Conservation (phyloP, 2,113 vertebrate genomes). For the Phalacrocorax aristotelis region DNA sequence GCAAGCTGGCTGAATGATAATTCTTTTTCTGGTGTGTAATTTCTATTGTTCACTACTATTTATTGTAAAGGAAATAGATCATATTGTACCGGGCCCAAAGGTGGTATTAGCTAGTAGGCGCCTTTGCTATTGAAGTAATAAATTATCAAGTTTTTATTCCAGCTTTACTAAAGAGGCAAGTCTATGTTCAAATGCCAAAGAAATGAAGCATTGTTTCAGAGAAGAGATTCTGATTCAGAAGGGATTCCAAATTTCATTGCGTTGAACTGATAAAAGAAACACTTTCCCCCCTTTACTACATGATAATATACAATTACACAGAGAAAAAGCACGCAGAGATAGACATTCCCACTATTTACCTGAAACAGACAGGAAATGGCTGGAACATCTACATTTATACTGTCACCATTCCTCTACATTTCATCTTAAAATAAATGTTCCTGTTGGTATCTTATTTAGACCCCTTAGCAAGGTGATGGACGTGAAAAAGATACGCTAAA, state of each 20-base stretch:
- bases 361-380: neutral
- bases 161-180: neutral
- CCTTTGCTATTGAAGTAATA: conserved; percentile 36
- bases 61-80: conserved; percentile 40
- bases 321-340: neutral
- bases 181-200: neutral
- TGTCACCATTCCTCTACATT: neutral
- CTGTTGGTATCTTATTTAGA: neutral
- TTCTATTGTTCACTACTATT: conserved; percentile 24
- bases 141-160: conserved; percentile 19
- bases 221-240: neutral
- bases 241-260: conserved; percentile 4
- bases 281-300: neutral
- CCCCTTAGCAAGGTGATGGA: neutral
- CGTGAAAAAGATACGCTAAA: neutral
- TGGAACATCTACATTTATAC: neutral
- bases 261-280: conserved; percentile 4
- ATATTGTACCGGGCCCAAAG: neutral
- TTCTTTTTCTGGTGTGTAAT: neutral
- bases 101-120: neutral
- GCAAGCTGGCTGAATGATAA: neutral
- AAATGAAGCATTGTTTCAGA: conserved; percentile 28
- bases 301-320: neutral
- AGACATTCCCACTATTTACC: neutral
- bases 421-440: neutral